These are phyloP conservation scores for Nipponia nippon DNA, from an alignment of 2,113 vertebrate species.

Conservation along the genomic window DNA sequence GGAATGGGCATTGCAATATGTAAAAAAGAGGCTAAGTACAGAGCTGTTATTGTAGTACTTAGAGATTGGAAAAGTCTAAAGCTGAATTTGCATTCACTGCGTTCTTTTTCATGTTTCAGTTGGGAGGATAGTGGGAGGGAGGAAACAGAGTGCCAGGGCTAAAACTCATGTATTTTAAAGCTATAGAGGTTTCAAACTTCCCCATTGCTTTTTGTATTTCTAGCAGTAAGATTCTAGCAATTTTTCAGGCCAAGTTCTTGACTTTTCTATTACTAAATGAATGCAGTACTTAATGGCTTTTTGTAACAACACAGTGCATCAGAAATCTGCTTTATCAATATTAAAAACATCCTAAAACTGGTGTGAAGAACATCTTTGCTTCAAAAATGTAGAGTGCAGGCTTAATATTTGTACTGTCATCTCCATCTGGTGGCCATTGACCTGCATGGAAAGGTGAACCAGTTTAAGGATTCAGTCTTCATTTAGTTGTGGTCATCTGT, in stretches of 20 bases:
- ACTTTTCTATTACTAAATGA: not conserved
- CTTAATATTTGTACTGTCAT: not conserved
- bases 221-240: not conserved
- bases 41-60: not conserved
- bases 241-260: not conserved
- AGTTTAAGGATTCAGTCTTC: not conserved
- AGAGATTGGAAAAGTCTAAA: not conserved
- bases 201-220: not conserved
- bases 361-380: not conserved
- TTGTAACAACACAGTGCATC: not conserved
- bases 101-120: not conserved
- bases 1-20: not conserved
- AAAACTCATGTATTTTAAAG: not conserved
- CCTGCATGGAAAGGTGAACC: not conserved
- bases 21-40: not conserved
- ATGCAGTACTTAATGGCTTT: not conserved
- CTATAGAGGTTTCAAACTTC: not conserved
- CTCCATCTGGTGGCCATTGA: not conserved
- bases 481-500: not conserved
- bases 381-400: not conserved
- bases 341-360: not conserved
- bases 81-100: not conserved
- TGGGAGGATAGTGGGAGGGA: not conserved
- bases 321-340: not conserved
- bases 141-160: not conserved